These are phyloP conservation scores for Acleris laterana DNA, from an alignment of 2,888 invertebrate genomes.

Conservation along the genomic window DNA sequence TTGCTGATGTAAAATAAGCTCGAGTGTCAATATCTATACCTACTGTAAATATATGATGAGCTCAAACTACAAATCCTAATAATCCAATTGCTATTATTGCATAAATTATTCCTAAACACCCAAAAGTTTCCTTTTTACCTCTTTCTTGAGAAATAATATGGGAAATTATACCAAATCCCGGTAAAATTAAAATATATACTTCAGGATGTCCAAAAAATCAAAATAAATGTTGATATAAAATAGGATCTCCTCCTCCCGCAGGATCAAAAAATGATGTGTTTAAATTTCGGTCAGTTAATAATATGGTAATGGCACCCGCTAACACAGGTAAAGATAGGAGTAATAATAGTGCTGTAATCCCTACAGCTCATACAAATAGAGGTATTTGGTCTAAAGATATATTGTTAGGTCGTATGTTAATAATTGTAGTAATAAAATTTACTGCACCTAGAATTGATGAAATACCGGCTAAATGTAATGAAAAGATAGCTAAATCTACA, in stretches of 20 bases:
- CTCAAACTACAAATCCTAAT: constrained; percentile 93
- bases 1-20: constrained; percentile 93
- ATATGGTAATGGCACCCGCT: constrained; percentile 92
- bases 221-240: constrained; percentile 93
- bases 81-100: constrained; percentile 93
- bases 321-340: constrained; percentile 89
- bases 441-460: constrained; percentile 90
- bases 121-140: constrained; percentile 90
- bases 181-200: constrained; percentile 94
- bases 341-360: constrained; percentile 80
- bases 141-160: constrained; percentile 91
- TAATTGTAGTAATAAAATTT: constrained; percentile 91
- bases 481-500: constrained; percentile 91
- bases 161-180: constrained; percentile 92
- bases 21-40: constrained; percentile 93
- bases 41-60: constrained; percentile 93
- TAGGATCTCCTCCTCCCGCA: constrained; percentile 91
- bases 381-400: constrained; percentile 87
- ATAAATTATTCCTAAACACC: constrained; percentile 90
- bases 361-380: constrained; percentile 90
- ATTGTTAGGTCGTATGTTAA: constrained; percentile 87
- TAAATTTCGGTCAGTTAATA: constrained; percentile 91
- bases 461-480: constrained; percentile 89
- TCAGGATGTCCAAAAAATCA: constrained; percentile 95
- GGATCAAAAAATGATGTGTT: constrained; percentile 93